Evolutionary conservation across 2,888 invertebrate genomes (phyloP).

Genomic region (Saturnia japonica): DNA sequence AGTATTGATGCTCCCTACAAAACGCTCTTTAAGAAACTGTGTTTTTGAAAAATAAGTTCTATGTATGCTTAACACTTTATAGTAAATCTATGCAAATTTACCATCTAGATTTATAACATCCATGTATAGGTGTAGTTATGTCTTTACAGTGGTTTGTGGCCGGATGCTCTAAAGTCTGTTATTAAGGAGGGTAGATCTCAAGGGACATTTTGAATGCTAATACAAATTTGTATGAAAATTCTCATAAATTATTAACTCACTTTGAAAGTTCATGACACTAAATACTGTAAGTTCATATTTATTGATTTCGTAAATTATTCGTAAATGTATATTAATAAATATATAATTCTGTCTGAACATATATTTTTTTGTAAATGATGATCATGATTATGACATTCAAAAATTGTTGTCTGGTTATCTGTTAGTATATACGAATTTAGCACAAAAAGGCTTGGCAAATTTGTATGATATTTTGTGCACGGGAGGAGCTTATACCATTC

Average conservation of each 20-base stretch:
- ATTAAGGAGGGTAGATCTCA: constrained; percentile 31
- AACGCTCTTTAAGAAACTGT: not conserved
- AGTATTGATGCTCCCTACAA: no score
- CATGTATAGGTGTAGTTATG: not conserved
- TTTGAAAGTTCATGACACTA: not conserved
- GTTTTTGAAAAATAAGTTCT: not conserved
- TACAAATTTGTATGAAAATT: constrained; percentile 7
- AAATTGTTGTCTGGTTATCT: no score
- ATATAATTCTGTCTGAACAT: no score
- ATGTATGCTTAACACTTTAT: not conserved
- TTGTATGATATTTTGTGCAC: no score
- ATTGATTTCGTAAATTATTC: no score
- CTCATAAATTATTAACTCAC: not conserved
- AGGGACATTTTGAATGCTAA: constrained; percentile 31
- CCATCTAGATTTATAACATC: not conserved
- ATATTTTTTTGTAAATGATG: no score
- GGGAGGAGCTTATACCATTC: no score
- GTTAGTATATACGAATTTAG: no score
- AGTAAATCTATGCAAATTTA: not conserved
- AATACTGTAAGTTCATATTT: not conserved
- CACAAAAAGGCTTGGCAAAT: no score
- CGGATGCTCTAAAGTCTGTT: constrained; percentile 48
- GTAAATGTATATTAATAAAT: no score
- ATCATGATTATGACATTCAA: no score
- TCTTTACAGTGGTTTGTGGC: constrained; percentile 42